Evolutionary conservation across 1,140 invertebrate species (phyloP), one percentile per base, ranked within the genome.

Genomic region (Nasonia longicornis): DNA sequence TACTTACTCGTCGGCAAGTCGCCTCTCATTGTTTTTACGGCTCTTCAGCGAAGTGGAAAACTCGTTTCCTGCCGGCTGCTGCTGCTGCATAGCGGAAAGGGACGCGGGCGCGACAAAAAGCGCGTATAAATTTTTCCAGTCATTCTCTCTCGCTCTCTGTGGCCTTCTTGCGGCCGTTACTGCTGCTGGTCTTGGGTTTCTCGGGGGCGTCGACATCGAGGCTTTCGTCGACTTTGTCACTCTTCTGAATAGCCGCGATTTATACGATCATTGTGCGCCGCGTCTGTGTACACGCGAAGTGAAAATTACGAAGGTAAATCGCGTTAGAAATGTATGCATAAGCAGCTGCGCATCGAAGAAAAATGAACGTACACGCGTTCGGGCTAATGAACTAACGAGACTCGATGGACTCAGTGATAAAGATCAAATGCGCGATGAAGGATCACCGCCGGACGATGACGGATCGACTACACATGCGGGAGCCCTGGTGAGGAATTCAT

Each of bases 11-110:
- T 38, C 29, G 69, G 29, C 69, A 20, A 71, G 69, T 58, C 69
- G 69, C 31, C 48, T 67, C 35, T 29, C 52, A 83, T 84, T 85
- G 85, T 85, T 86, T 86, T 86, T 86, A 79, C 77, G 70, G 82
- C 80, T 81, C 84, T 86, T 84, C 85, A 83, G 77, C 82, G 80
- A 84, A 85, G 82, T 84, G 85, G 85, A 85, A 86, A 86, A 85
- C 84, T 85, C 82, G 85, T 86, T 86, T 85, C 83, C 84, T 82
- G 79, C 76, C 67, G 76, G 77, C 69, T 76, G 74, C 70, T 35
- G 82, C 78, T 52, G 77, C 63, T 78, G 74, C 70, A 80, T 80
- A 82, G 83, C 79, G 79, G 83, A 79, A 64, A 77, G 66, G 73
- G 20, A 70, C 77, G 69, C 81, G 79, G 63, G 80, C 66, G 80